Percentiles rank a stretch among this genome's conserved stretches.
Conservation (phyloP, 2,797 vertebrate genomes). For the Syncerus caffer region DNA sequence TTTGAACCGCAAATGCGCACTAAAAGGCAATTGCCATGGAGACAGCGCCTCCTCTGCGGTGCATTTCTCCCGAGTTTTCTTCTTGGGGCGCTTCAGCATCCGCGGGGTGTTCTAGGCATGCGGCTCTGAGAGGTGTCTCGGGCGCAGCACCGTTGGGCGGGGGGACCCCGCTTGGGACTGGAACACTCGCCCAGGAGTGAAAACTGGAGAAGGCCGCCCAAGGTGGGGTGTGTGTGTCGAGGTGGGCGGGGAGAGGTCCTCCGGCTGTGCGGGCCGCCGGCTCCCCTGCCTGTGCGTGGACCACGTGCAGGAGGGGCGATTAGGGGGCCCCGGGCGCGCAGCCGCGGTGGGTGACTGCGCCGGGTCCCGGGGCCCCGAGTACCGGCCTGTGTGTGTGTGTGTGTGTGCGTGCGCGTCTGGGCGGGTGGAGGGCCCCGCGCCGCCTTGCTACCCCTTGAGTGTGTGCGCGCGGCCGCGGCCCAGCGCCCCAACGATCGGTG, state of each 20-base stretch:
- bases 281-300: neutral
- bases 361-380: neutral
- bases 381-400: neutral
- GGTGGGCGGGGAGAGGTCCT: neutral
- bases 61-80: constrained; percentile 43
- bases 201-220: neutral
- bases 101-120: neutral
- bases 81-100: neutral
- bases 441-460: neutral
- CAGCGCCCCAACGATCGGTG: neutral
- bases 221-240: neutral
- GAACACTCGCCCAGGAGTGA: neutral
- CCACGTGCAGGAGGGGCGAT: neutral
- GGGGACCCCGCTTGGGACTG: neutral
- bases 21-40: constrained; percentile 45
- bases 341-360: constrained; percentile 5
- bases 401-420: neutral
- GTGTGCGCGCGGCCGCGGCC: neutral
- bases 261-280: neutral
- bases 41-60: neutral
- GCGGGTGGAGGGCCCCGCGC: neutral
- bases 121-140: neutral
- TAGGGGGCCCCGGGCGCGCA: constrained; percentile 44
- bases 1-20: constrained; percentile 20
- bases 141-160: neutral